Evolutionary conservation across 2,888 invertebrate species (phyloP), one percentile per base, ranked within the genome.

Genomic region (Drosophila flavopinicola): DNA sequence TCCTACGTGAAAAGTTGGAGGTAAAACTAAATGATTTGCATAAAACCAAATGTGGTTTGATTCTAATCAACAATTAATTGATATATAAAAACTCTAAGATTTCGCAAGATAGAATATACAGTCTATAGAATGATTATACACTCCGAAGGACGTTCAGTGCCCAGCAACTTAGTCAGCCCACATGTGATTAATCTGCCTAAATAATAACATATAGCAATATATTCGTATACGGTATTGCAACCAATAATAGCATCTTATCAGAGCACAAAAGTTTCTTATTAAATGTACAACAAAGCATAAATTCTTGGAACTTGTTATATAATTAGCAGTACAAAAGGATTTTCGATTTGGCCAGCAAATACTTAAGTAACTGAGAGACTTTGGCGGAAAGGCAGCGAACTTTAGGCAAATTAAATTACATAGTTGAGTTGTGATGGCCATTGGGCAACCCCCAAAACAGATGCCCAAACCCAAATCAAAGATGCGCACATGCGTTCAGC

Each of bases 361-460:
- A 45, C 68, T 48, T 59, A 44, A 63, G 58, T 44, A 41, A 56
- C 30, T 45, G 25, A 24, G 17, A 45, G 42, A 13, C 38, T 10
- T 13, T n/a, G 25, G 13, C n/a, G 5, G 32, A 38, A 13, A 29
- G 41, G 27, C 38, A 48, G 38, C 75, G 61, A 79, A 84, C 66
- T 86, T 80, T 69, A 79, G 75, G 84, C 75, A 82, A 82, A 82
- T 82, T 79, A 82, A 82, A 82, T 82, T 82, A 82, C 61, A 77
- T 75, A 85, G 76, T 66, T 80, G 66, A 82, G 68, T 65, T 45
- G 63, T 44, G 65, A 53, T 63, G 78, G 57, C 57, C 35, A 54
- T 37, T 39, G 39, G 69, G 5, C 35, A 32, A 29, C 9, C 45
- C 37, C 38, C 29, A 27, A 63, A 7, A 10, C 1, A 11, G 6